phyloP scores from a whole-genome alignment of 2,797 vertebrate genomes.

The Oreochromis mossambicus region DNA sequence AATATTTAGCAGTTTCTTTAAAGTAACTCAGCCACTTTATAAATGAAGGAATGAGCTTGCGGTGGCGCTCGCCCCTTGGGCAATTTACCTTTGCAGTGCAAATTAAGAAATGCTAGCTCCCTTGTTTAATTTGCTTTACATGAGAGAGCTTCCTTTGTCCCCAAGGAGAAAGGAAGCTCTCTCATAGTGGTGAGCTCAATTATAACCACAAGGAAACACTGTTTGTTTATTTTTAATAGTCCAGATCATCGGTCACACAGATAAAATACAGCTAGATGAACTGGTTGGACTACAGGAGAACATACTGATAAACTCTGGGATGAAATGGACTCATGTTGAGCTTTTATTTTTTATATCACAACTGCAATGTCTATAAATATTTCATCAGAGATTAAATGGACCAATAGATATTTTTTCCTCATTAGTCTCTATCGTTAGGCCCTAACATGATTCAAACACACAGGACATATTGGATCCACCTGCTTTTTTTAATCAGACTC shows the following conservation, averaged over 20 bases:
- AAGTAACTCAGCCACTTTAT: conserved; percentile 23
- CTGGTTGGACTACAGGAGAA: conserved; percentile 30
- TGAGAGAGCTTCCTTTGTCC: conserved; percentile 24
- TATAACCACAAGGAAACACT: conserved; percentile 2
- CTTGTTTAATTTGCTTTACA: conserved; percentile 49
- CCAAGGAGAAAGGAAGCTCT: background rate
- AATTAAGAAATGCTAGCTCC: conserved; percentile 32
- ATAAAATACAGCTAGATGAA: background rate
- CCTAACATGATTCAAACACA: conserved; percentile 8
- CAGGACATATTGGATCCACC: background rate
- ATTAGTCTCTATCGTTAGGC: background rate
- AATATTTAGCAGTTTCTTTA: conserved; percentile 15
- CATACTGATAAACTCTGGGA: background rate
- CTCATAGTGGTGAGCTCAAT: background rate
- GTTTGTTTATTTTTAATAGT: conserved; percentile 9
- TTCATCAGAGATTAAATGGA: conserved; percentile 22
- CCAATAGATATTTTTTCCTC: background rate
- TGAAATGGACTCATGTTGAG: background rate
- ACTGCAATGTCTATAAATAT: conserved; percentile 23
- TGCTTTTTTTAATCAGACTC: conserved; percentile 14
- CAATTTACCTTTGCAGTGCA: conserved; percentile 44
- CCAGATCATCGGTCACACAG: conserved; percentile 27
- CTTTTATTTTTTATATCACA: background rate
- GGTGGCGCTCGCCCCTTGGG: conserved; percentile 8
- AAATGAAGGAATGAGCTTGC: conserved; percentile 38